A percentile compares a stretch with the other conserved stretches of the same genome.
Evolutionary conservation across 2,113 vertebrate genomes (phyloP).

Genomic region (Prolemur simus): DNA sequence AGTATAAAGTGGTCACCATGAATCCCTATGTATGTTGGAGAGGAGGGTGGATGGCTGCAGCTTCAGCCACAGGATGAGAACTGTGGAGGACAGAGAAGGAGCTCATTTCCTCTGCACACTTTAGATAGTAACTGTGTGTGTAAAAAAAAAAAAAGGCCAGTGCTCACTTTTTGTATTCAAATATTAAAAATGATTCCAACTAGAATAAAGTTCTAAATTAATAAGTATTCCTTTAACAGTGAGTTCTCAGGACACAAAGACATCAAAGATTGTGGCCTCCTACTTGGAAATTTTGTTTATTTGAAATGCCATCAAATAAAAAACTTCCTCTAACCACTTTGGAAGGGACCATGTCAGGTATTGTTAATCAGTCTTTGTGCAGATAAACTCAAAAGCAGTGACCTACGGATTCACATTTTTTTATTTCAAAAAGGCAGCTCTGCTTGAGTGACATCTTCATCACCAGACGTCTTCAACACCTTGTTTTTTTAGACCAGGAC

Average conservation of each 20-base stretch:
- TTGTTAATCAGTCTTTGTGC: not conserved
- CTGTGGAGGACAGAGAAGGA: not conserved
- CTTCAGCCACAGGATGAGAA: not conserved
- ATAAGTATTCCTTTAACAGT: not conserved
- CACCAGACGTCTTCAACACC: not conserved
- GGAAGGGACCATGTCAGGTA: not conserved
- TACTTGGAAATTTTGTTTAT: not conserved
- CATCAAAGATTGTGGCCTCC: not conserved
- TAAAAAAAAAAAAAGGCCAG: conserved; percentile 20
- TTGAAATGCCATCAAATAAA: not conserved
- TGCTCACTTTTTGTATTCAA: conserved; percentile 83
- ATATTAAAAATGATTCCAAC: conserved; percentile 72
- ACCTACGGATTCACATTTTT: not conserved
- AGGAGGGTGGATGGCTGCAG: not conserved
- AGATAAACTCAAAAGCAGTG: not conserved
- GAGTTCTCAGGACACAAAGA: not conserved
- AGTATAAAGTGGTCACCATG: not conserved
- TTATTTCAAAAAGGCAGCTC: not conserved
- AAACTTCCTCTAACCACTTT: not conserved
- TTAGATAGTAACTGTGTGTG: not conserved
- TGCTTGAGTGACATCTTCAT: not conserved
- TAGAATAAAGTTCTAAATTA: too few relatives aligned
- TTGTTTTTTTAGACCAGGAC: not conserved
- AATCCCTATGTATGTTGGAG: not conserved
- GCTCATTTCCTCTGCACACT: not conserved